Evolutionary conservation across 2,797 vertebrate species (phyloP), one percentile per base, ranked within the genome.

Genomic region (Coilia nasus): DNA sequence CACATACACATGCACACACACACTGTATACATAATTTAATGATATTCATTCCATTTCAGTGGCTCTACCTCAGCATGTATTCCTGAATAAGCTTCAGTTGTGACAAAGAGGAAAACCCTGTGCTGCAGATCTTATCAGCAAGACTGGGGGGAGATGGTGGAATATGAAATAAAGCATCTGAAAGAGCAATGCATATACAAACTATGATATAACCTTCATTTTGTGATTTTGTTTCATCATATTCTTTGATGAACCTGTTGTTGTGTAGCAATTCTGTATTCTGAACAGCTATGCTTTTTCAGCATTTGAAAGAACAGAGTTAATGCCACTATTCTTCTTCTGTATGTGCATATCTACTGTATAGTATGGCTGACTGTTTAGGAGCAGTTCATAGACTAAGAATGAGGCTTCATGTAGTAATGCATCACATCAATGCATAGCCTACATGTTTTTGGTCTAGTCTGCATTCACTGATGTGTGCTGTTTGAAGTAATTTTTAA

Each of bases 21-120:
- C 62, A 25, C 17, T 75, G 6, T 17, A 35, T 6, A 78, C 50
- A 1, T 44, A 9, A 31, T 2, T 35, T 75, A 19, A 78, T 41
- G 23, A 82, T 10, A 31, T 31, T 84, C 17, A 84, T 9, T 86
- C 57, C 83, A 85, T 94, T 91, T n/a, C 87, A 96, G 95, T 95
- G 95, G 95, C 84, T 96, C 90, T 88, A 89, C 81, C 35, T 96
- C 67, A 90, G 91, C 0, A 93, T 96, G 92, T 95, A 94, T 88
- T 94, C 91, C 31, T 95, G 90, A 94, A 0, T 62, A 5, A 78
- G 4, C 60, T 21, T 71, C 67, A 71, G 67, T 6, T 75, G 15
- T 6, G 57, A 60, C 4, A 60, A 21, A 60, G 57, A n/a, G 28
- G 28, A 35, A 15, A 14, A 31, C 10, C 23, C 23, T 64, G 62